phyloP scores from a whole-genome alignment of 2,113 vertebrate species.

The Forbesichthys papilliferus region DNA sequence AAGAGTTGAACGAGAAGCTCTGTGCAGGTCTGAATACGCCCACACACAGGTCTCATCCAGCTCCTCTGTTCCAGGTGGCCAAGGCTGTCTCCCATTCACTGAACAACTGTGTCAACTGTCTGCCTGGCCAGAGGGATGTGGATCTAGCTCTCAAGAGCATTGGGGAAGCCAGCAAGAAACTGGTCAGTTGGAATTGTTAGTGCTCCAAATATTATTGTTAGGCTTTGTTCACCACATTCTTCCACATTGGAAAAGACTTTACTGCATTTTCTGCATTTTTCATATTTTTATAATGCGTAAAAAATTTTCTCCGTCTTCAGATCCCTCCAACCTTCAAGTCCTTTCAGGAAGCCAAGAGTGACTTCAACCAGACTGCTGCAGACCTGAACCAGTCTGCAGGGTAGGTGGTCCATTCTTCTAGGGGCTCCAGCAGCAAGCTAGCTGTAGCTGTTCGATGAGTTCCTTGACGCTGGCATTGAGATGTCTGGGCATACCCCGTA shows the following conservation, averaged over 20 bases:
- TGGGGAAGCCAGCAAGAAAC: constrained; percentile 97
- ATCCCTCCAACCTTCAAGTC: constrained; percentile 90
- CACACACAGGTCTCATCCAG: constrained; percentile 4
- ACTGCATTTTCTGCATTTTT: not conserved
- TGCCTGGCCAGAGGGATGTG: constrained; percentile 97
- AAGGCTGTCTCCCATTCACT: constrained; percentile 98
- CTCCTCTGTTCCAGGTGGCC: constrained; percentile 83
- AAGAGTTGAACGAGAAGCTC: too few relatives aligned
- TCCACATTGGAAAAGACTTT: too few relatives aligned
- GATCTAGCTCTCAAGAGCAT: constrained; percentile 97
- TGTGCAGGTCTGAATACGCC: not conserved
- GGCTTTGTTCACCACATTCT: not conserved
- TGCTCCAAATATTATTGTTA: not conserved
- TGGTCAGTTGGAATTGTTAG: constrained; percentile 77
- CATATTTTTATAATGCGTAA: too few relatives aligned
- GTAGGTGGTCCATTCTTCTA: constrained; percentile 94
- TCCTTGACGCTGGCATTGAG: constrained; percentile 96
- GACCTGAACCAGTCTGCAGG: constrained; percentile 96
- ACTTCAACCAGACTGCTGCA: constrained; percentile 93
- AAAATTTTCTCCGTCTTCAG: constrained; percentile 67
- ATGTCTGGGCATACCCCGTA: constrained; percentile 98
- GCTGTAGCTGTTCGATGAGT: constrained; percentile 94
- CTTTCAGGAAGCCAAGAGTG: constrained; percentile 95
- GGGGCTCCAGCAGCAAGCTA: constrained; percentile 91
- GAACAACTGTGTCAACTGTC: constrained; percentile 98